Conservation (phyloP, 2,888 invertebrate genomes). For the Acrobasis repandana region DNA sequence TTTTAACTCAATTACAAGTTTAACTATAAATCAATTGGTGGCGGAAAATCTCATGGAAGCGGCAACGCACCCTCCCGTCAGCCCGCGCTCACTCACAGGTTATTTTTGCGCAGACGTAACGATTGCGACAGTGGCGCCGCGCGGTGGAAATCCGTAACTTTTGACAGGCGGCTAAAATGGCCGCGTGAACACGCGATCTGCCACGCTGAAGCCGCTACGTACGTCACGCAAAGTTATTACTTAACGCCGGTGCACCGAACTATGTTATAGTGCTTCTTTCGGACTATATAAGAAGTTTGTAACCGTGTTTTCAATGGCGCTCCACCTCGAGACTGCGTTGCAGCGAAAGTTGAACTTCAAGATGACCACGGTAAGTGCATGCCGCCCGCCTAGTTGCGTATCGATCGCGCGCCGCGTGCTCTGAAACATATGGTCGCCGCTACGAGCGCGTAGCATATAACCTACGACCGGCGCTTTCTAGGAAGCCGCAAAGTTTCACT, state of each 20-base stretch:
- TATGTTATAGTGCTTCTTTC: constrained; percentile 70
- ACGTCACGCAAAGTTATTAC: constrained; percentile 70
- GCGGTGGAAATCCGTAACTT: constrained; percentile 58
- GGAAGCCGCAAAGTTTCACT: constrained; percentile 43
- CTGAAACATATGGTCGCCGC: constrained; percentile 72
- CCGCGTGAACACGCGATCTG: constrained; percentile 77
- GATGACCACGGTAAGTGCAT: constrained; percentile 81
- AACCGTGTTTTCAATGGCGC: constrained; percentile 65
- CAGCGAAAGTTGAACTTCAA: constrained; percentile 81
- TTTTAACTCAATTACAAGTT: constrained; percentile 76
- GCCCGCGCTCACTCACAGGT: constrained; percentile 36
- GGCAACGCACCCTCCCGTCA: constrained; percentile 41
- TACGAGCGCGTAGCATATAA: constrained; percentile 58
- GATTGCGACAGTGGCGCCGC: constrained; percentile 63
- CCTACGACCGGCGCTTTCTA: constrained; percentile 49
- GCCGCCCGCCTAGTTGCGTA: constrained; percentile 60
- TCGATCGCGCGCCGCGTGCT: constrained; percentile 75
- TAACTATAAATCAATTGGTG: constrained; percentile 71
- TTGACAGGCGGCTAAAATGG: constrained; percentile 79
- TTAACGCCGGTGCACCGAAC: constrained; percentile 59
- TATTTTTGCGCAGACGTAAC: constrained; percentile 76
- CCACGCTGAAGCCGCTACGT: constrained; percentile 68
- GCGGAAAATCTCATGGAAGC: constrained; percentile 55
- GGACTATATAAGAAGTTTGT: constrained; percentile 46
- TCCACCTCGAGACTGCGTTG: constrained; percentile 78